Conservation (phyloP, 2,113 vertebrate genomes). For the Urocitellus parryii region DNA sequence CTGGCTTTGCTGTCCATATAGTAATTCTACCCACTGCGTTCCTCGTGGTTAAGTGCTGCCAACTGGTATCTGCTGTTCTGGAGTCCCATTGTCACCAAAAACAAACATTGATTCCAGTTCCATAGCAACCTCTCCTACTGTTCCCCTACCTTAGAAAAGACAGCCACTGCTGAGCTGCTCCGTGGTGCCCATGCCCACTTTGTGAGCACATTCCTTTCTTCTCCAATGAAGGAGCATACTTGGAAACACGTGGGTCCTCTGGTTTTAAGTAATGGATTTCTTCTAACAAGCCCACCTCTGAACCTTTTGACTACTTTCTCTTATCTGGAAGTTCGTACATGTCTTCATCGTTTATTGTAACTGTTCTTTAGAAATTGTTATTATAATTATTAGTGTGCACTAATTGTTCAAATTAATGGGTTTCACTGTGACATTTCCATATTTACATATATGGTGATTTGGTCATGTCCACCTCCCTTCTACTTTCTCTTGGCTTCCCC, state of each 20-base stretch:
- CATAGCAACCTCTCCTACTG: background rate
- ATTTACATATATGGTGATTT: background rate
- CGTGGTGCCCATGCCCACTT: background rate
- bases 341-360: background rate
- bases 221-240: background rate
- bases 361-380: background rate
- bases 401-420: too few relatives aligned
- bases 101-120: background rate
- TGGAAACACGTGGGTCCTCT: background rate
- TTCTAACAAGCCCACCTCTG: background rate
- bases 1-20: background rate
- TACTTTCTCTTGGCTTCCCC: background rate
- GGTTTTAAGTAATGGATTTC: background rate
- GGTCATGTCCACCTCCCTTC: background rate
- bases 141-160: background rate
- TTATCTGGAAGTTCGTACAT: background rate
- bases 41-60: background rate
- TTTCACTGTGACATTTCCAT: background rate
- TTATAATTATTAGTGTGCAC: background rate
- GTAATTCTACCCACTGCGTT: background rate
- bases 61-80: background rate
- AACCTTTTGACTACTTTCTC: background rate
- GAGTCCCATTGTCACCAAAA: background rate
- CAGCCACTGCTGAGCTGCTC: background rate
- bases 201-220: background rate